Evolutionary conservation across 2,888 invertebrate species (phyloP), one percentile per base, ranked within the genome.

Genomic region (Embidobia sp.): DNA sequence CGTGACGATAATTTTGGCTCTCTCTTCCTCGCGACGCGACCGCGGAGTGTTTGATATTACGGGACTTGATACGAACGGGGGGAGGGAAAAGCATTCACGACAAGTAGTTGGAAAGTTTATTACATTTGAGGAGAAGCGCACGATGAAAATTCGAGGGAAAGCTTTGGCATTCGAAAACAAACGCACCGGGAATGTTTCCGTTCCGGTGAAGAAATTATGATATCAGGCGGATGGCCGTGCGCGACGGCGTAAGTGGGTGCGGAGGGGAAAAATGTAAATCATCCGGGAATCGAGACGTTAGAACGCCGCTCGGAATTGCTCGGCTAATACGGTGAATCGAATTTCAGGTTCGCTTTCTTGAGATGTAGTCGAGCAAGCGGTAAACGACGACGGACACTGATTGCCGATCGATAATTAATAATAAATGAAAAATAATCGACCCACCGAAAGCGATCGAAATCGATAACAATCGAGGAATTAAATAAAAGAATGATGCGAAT

Each of bases 41-140:
- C n/a, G n/a, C n/a, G n/a, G n/a, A n/a, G n/a, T 26, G 59, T 53
- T 63, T 55, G 46, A 64, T 64, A 48, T 57, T 64, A 42, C 64
- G 29, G 61, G 40, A 48, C 57, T 64, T 55, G 44, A 40, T 27
- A 57, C 22, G 33, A 63, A 27, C 40, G 18, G 13, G 8, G 33
- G 26, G 11, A 31, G 27, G 35, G 42, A 73, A 64, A 51, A 53
- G 44, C 33, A 35, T 26, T 40, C 53, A n/a, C 33, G 74, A 67
- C 74, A 74, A 74, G 73, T 49, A 44, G 53, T 74, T 74, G 22
- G 61, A 74, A 74, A 74, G 53, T 74, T 74, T 57, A 66, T 66
- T 59, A 74, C 59, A 61, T 66, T 73, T 61, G 44, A 73, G 59
- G 46, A 51, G 64, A 59, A 46, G 51, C 57, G 31, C 22, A 31